Evolutionary conservation across 2,797 vertebrate genomes (phyloP).

Genomic region (Microchirus variegatus): DNA sequence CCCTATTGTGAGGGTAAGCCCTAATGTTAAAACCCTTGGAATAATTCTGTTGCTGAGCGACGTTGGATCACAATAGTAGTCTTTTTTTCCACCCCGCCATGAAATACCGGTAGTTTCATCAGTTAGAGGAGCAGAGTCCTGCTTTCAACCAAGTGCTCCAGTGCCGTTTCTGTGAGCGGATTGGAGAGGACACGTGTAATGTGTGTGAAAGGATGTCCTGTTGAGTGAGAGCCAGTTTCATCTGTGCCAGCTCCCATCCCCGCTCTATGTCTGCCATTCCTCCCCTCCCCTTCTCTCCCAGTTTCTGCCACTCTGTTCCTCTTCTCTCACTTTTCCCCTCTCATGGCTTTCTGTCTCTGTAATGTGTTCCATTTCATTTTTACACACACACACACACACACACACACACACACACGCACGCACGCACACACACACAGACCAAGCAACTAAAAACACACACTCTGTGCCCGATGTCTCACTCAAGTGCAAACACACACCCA

Average conservation of each 20-base stretch:
- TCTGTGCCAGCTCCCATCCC: slow-evolving; percentile 67
- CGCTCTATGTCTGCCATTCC: slow-evolving; percentile 20
- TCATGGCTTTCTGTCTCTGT: slow-evolving; percentile 35
- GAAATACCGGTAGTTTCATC: slow-evolving; percentile 52
- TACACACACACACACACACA: slow-evolving; percentile 9
- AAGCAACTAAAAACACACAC: slow-evolving; percentile 50
- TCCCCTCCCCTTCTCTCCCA: slow-evolving; percentile 8
- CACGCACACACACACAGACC: slow-evolving; percentile 5
- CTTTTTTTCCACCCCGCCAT: slow-evolving; percentile 21
- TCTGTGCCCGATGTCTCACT: slow-evolving; percentile 48
- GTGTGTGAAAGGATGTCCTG: slow-evolving; percentile 79
- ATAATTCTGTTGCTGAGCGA: slow-evolving; percentile 56
- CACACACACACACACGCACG: slow-evolving; percentile 44
- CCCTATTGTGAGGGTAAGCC: slow-evolving; percentile 69
- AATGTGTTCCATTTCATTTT: slow-evolving; percentile 50
- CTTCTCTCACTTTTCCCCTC: slow-evolving; percentile 21
- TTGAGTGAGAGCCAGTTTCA: slow-evolving; percentile 69
- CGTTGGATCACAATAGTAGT: slow-evolving; percentile 50
- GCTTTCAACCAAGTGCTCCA: slow-evolving; percentile 49
- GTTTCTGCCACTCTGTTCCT: slow-evolving; percentile 43
- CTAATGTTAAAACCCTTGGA: slow-evolving; percentile 65
- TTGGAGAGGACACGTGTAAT: slow-evolving; percentile 77
- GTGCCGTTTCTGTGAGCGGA: slow-evolving; percentile 59
- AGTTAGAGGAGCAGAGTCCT: slow-evolving; percentile 38
- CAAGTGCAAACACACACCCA: slow-evolving; percentile 60